Percentiles rank a stretch among this genome's conserved stretches.
Conservation (phyloP, 2,888 invertebrate species). For the Lycocerus yunnanus region DNA sequence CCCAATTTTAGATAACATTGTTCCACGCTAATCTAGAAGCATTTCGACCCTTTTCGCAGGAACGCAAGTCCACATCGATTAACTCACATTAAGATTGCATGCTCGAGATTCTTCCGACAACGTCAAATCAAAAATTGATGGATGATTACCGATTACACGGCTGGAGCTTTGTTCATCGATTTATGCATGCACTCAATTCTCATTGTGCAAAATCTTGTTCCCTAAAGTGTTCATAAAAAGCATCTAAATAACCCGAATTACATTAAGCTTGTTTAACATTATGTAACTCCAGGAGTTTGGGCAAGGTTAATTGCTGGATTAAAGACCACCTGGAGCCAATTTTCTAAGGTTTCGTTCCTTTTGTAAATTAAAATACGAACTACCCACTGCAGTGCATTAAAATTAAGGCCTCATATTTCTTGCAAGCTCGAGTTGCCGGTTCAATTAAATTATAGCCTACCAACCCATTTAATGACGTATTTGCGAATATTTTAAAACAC, state of each 20-base stretch:
- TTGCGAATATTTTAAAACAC: not conserved
- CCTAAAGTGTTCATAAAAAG: not conserved
- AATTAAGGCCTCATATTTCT: not conserved
- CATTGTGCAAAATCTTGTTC: not conserved
- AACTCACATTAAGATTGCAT: not conserved
- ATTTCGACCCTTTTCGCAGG: not conserved
- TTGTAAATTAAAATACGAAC: slow-evolving; percentile 11
- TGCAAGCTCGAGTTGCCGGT: not conserved
- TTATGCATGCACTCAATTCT: not conserved
- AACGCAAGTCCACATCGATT: not conserved
- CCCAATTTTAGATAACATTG: not conserved
- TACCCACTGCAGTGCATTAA: slow-evolving; percentile 12
- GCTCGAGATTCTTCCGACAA: not conserved
- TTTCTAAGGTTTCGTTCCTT: slow-evolving; percentile 21
- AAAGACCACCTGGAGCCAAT: slow-evolving; percentile 22
- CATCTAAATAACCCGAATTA: not conserved
- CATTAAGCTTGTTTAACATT: not conserved
- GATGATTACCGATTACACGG: not conserved
- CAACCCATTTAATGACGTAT: not conserved
- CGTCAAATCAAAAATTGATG: not conserved
- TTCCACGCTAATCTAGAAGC: not conserved
- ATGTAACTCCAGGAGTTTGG: slow-evolving; percentile 1
- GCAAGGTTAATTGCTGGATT: slow-evolving; percentile 14
- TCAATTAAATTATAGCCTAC: not conserved
- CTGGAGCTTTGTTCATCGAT: not conserved